Conservation (phyloP, 1,140 invertebrate genomes). For the Prorops nasuta region DNA sequence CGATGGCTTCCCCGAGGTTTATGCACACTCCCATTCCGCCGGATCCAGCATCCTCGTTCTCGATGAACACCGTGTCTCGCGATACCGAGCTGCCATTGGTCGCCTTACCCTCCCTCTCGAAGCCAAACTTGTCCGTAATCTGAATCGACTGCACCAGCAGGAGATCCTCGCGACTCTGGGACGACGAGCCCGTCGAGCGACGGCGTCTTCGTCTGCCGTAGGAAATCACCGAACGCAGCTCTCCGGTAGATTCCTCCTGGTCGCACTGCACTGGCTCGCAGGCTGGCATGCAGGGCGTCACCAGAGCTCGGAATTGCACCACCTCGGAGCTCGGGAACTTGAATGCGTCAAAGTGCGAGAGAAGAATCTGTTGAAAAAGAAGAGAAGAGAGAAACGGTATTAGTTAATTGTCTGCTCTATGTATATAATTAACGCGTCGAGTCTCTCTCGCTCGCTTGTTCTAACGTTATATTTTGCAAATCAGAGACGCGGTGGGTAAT, state of each 20-base stretch:
- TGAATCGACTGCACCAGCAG: slow-evolving; percentile 87
- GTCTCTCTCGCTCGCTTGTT: no score
- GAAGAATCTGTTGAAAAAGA: slow-evolving; percentile 64
- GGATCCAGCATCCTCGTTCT: slow-evolving; percentile 60
- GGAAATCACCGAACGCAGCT: slow-evolving; percentile 76
- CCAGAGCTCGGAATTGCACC: slow-evolving; percentile 89
- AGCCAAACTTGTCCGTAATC: slow-evolving; percentile 89
- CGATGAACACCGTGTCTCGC: slow-evolving; percentile 55
- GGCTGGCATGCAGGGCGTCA: slow-evolving; percentile 88
- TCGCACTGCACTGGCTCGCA: slow-evolving; percentile 90
- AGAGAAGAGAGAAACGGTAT: no score
- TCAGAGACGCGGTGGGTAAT: no score
- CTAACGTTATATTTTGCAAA: no score
- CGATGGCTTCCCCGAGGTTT: slow-evolving; percentile 73
- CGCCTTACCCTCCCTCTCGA: slow-evolving; percentile 61
- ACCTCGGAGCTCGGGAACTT: slow-evolving; percentile 94
- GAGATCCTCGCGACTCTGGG: slow-evolving; percentile 72
- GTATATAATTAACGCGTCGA: background rate
- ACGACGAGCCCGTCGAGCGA: slow-evolving; percentile 48
- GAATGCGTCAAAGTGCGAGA: slow-evolving; percentile 94
- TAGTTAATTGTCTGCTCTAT: no score
- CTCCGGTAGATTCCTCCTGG: slow-evolving; percentile 74
- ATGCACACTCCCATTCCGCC: slow-evolving; percentile 66
- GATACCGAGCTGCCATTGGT: slow-evolving; percentile 38
- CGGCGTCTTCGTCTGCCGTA: slow-evolving; percentile 74